Percentiles rank a stretch among this genome's conserved stretches.
phyloP scores from a whole-genome alignment of 2,113 vertebrate genomes.

The Lasiurus borealis region DNA sequence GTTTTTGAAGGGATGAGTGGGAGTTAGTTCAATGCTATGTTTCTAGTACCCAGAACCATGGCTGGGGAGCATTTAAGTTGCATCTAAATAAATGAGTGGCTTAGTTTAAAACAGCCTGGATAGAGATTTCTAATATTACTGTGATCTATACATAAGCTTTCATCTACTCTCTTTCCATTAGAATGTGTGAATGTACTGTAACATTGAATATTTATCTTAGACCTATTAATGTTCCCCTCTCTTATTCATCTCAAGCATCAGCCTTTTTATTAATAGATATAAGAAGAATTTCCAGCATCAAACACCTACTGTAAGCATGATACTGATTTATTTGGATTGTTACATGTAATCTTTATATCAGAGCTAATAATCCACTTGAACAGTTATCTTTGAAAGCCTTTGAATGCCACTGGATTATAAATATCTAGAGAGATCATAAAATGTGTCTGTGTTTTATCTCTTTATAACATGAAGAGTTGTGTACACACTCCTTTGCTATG shows the following conservation, averaged over 20 bases:
- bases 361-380: background rate
- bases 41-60: background rate
- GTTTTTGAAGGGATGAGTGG: background rate
- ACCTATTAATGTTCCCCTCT: background rate
- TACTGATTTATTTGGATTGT: background rate
- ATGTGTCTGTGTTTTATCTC: background rate
- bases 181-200: background rate
- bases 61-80: background rate
- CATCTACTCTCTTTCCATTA: background rate
- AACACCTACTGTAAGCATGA: background rate
- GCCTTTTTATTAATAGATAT: background rate
- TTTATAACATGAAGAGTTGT: background rate
- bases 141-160: background rate
- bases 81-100: background rate
- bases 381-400: background rate
- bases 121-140: background rate
- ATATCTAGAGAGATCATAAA: background rate
- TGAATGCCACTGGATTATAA: background rate
- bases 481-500: background rate
- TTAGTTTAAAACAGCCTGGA: background rate
- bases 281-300: conserved; percentile 20
- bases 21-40: background rate
- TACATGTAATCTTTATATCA: conserved; percentile 8
- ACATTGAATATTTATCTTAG: background rate
- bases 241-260: background rate